phyloP scores from a whole-genome alignment of 2,797 vertebrate genomes.

The Columba guinea region DNA sequence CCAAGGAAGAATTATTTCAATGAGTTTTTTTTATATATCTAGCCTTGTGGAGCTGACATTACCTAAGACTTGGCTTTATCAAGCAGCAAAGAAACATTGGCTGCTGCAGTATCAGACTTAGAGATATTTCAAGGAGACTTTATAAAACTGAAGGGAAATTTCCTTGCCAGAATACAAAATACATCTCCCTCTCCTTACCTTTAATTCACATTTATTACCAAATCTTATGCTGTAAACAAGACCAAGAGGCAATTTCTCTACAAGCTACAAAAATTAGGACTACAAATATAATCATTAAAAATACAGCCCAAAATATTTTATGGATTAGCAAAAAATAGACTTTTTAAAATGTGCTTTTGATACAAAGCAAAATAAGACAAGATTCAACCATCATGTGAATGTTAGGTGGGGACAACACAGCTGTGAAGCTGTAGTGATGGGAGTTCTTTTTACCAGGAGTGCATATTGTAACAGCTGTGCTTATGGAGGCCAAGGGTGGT shows the following conservation, averaged over 20 bases:
- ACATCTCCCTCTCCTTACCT: background rate
- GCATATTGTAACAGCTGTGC: too few species aligned
- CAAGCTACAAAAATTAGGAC: background rate
- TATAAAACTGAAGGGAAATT: background rate
- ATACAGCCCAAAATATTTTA: background rate
- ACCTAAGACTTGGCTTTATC: background rate
- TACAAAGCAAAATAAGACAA: background rate
- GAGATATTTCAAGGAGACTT: constrained; percentile 27
- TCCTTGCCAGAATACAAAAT: background rate
- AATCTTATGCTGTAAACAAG: background rate
- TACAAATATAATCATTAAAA: background rate
- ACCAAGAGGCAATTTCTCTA: background rate
- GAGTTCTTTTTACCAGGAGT: background rate
- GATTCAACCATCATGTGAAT: background rate
- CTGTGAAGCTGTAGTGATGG: background rate
- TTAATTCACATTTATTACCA: background rate
- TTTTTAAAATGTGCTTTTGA: background rate
- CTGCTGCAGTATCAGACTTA: background rate
- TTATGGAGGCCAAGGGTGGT: rapidly evolving
- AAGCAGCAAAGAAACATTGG: background rate
- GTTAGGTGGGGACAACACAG: background rate
- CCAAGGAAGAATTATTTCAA: background rate
- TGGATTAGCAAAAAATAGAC: background rate
- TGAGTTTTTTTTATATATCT: background rate
- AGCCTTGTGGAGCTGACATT: background rate